Evolutionary conservation across 2,797 vertebrate genomes (phyloP).

Genomic region (Catostomus latipinnis): DNA sequence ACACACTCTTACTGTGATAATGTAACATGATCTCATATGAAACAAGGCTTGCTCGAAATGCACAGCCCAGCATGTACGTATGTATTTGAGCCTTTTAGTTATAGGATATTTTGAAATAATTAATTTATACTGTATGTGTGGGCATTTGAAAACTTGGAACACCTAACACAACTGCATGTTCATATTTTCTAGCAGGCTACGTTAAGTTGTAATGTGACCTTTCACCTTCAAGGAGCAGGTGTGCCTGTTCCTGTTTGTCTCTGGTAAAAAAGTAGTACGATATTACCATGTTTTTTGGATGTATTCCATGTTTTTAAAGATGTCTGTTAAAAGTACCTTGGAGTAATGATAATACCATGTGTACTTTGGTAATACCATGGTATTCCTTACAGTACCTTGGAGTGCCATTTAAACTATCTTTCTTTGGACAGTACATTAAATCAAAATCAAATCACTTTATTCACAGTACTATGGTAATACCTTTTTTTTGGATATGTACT

Average conservation of each 20-base stretch:
- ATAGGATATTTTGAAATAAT: constrained; percentile 17
- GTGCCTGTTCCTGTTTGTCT: constrained; percentile 22
- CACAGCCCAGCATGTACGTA: not conserved
- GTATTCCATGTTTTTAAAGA: no score
- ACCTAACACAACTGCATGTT: constrained; percentile 28
- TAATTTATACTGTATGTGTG: not conserved
- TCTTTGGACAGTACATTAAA: no score
- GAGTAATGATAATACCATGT: no score
- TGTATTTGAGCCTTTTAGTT: not conserved
- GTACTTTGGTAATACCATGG: no score
- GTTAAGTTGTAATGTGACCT: constrained; percentile 12
- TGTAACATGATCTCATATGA: constrained; percentile 13
- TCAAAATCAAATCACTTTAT: no score
- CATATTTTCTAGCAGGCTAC: constrained; percentile 18
- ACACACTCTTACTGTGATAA: constrained; percentile 10
- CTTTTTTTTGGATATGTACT: no score
- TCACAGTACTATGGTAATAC: no score
- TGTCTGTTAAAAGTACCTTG: no score
- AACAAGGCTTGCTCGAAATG: not conserved
- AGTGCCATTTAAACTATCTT: no score
- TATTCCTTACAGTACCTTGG: no score
- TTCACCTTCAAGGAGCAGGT: constrained; percentile 40
- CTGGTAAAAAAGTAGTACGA: not conserved
- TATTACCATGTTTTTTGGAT: not conserved
- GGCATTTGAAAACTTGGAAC: constrained; percentile 13